Percentiles rank a stretch among this genome's conserved stretches.
phyloP scores from a whole-genome alignment of 2,797 vertebrate species.

The Scleropages formosus region DNA sequence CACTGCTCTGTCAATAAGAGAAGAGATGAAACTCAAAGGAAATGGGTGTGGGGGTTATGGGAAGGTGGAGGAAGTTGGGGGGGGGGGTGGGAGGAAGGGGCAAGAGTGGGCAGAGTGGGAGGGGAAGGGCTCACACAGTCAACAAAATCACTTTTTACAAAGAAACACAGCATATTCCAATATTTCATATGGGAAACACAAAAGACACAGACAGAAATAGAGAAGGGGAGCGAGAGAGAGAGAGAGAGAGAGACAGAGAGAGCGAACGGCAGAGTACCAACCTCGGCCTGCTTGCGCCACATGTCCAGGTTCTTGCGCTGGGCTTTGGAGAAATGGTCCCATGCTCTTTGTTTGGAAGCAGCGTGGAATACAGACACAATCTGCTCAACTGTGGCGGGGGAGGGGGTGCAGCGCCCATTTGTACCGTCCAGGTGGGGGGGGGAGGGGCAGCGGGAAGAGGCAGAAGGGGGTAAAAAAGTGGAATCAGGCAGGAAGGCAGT shows the following conservation, averaged over 20 bases:
- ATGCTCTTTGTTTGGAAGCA: slow-evolving; percentile 98
- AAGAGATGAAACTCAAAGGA: slow-evolving; percentile 15
- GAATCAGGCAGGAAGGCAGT: slow-evolving; percentile 44
- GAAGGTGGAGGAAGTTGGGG: background rate
- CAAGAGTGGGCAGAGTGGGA: background rate
- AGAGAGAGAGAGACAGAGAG: background rate
- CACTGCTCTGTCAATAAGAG: slow-evolving; percentile 28
- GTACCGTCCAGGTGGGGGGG: slow-evolving; percentile 35
- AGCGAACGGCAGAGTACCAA: slow-evolving; percentile 65
- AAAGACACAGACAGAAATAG: slow-evolving; percentile 11
- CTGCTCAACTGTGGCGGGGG: slow-evolving; percentile 90
- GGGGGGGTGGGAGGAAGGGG: slow-evolving; percentile 10
- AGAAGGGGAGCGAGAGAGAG: background rate
- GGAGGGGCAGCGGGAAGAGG: slow-evolving; percentile 35
- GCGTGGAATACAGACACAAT: slow-evolving; percentile 99
- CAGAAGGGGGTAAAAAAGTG: slow-evolving; percentile 48
- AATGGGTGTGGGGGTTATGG: background rate
- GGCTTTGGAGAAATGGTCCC: slow-evolving; percentile 99
- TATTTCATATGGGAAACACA: background rate
- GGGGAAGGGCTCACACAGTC: background rate
- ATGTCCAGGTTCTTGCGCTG: slow-evolving; percentile 99
- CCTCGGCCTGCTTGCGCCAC: slow-evolving; percentile 98
- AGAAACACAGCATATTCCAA: slow-evolving; percentile 6
- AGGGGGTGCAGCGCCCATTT: slow-evolving; percentile 45
- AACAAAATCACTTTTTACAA: slow-evolving; percentile 11